Base-by-base conservation (phyloP, 2,888 invertebrate genomes). In the Euspilapteryx auroguttella region DNA sequence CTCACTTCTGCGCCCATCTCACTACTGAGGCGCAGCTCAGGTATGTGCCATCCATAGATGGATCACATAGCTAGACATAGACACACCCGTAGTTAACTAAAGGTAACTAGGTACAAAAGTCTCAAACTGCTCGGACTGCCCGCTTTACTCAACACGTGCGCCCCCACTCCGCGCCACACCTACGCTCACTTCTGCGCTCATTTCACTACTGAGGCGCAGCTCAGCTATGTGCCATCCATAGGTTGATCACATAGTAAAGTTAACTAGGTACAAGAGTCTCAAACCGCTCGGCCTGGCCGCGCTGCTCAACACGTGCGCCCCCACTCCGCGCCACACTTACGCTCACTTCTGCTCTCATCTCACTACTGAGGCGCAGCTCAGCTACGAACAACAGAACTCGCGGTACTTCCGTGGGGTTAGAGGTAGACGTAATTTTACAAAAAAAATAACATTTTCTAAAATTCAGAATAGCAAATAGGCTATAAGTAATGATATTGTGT, bases 121-220 rank as follows among this genome's bases (percentile, higher is more conserved):
- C 76, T 98, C 28, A 97, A 97, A 59, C 98, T 98, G 2, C 73
- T 98, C 29, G 97, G 82, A 14, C 73, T 98, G 36, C 90, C 93
- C 22, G 94, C 97, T 44, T 71, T 97, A 14, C 78, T 97, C 21
- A 98, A 98, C 68, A 96, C 96, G 11, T 98, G 98, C 68, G 94
- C 95, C 56, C 83, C 86, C 49, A 78, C 85, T 14, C 94, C 94
- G 0, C 82, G 90, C 35, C 87, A 89, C 47, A 87, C 89, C 39
- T 97, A 97, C 63, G 84, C 89, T 21, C 85, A 89, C 49, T 97
- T 98, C 69, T 94, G 94, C 55, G 90, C 94, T 25, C 97, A 97
- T 58, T 89, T 98, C 38, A 89, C 93, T 2, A 94, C 93, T 47
- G 93, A 95, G 45, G 92, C 95, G 7, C 82, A 86, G 49, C 59